Evolutionary conservation across 2,888 invertebrate species (phyloP).

Genomic region (Tipula confusa): DNA sequence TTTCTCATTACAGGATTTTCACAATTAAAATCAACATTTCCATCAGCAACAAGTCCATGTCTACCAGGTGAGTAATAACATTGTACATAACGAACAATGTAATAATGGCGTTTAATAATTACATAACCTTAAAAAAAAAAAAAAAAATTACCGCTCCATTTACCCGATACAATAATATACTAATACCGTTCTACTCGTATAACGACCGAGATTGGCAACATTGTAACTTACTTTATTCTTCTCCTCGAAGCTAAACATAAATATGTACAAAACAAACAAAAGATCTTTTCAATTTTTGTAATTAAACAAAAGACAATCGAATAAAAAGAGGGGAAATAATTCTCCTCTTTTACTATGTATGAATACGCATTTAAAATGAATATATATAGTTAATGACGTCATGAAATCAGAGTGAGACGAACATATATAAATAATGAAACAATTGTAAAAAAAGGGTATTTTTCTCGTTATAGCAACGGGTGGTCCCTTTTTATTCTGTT

Average conservation of each 20-base stretch:
- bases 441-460: neutral
- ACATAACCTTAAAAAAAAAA: neutral
- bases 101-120: neutral
- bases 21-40: slow-evolving; percentile 46
- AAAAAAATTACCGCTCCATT: neutral
- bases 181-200: neutral
- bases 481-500: neutral
- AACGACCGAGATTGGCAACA: neutral
- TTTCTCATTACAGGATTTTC: slow-evolving; percentile 43
- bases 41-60: slow-evolving; percentile 42
- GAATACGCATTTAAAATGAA: neutral
- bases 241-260: neutral
- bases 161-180: neutral
- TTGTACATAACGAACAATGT: neutral
- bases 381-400: neutral
- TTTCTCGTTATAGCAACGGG: neutral
- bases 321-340: neutral
- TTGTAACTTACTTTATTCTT: neutral
- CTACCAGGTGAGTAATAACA: slow-evolving; percentile 43
- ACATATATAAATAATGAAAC: neutral
- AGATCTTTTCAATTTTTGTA: neutral
- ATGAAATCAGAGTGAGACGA: neutral
- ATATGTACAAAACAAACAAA: neutral
- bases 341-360: neutral
- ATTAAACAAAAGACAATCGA: neutral